phyloP scores from a whole-genome alignment of 2,888 invertebrate species.

The Phorcus lineatus region DNA sequence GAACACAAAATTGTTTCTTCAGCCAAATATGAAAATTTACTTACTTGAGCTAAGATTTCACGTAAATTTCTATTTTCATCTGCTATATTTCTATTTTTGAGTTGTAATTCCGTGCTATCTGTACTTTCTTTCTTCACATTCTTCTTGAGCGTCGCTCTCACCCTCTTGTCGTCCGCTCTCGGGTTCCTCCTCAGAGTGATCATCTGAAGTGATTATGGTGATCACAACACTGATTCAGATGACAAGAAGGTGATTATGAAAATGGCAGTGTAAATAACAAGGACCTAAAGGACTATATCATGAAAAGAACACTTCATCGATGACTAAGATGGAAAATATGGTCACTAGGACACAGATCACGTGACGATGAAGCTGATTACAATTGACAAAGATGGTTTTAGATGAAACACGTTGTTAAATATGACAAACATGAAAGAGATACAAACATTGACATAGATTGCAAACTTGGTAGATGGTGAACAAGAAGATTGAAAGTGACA shows the following conservation, averaged over 20 bases:
- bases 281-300: neutral
- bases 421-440: too few species aligned
- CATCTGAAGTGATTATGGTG: conserved; percentile 79
- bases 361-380: too few species aligned
- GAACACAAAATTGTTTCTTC: too few species aligned
- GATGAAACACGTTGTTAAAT: too few species aligned
- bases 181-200: conserved; percentile 92
- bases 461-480: too few species aligned
- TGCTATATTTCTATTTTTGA: conserved; percentile 88
- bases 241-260: neutral
- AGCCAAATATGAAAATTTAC: conserved; percentile 3
- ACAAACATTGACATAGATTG: too few species aligned
- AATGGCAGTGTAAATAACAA: neutral
- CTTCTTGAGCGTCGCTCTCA: conserved; percentile 90
- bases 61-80: conserved; percentile 88
- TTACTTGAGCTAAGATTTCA: conserved; percentile 85
- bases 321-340: too few species aligned
- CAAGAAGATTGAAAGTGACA: too few species aligned
- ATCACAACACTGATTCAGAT: neutral
- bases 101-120: conserved; percentile 84
- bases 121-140: conserved; percentile 50
- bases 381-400: too few species aligned
- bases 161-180: conserved; percentile 87
- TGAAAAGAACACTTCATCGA: too few species aligned
- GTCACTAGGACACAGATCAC: too few species aligned